Evolutionary conservation across 2,797 vertebrate genomes (phyloP).

Genomic region (Apodemus agrarius): DNA sequence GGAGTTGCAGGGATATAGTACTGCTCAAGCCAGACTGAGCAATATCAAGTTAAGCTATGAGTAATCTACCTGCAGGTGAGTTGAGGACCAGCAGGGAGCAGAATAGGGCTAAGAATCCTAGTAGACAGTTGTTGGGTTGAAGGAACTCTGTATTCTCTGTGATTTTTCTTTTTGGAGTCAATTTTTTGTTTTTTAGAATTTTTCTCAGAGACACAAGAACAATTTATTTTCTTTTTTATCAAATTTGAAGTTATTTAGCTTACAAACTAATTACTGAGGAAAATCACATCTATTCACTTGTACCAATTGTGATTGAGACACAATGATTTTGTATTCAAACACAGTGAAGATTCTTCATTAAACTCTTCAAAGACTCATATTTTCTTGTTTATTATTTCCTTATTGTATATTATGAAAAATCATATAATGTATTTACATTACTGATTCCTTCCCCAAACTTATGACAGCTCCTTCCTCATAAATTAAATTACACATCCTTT

Average conservation of each 20-base stretch:
- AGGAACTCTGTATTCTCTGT: too few species aligned
- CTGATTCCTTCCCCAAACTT: too few species aligned
- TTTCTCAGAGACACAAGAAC: too few species aligned
- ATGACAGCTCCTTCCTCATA: too few species aligned
- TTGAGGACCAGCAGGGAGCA: background rate
- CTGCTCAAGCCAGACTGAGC: background rate
- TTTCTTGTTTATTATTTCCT: too few species aligned
- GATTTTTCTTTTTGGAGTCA: too few species aligned
- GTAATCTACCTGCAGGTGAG: too few species aligned
- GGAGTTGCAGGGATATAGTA: fast-evolving
- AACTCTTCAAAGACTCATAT: background rate
- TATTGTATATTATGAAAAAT: too few species aligned
- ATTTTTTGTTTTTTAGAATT: too few species aligned
- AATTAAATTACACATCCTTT: too few species aligned
- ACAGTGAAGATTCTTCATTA: background rate
- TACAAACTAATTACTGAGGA: background rate
- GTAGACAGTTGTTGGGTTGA: too few species aligned
- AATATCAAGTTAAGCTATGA: background rate
- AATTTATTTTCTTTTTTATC: background rate
- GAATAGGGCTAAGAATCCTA: background rate
- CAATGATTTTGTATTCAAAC: background rate
- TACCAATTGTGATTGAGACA: background rate
- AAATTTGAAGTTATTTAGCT: background rate
- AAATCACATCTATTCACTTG: background rate
- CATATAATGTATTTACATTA: too few species aligned